These are phyloP conservation scores for Sebastes hubbsi DNA, from an alignment of 2,797 vertebrate species.

Conservation along the genomic window DNA sequence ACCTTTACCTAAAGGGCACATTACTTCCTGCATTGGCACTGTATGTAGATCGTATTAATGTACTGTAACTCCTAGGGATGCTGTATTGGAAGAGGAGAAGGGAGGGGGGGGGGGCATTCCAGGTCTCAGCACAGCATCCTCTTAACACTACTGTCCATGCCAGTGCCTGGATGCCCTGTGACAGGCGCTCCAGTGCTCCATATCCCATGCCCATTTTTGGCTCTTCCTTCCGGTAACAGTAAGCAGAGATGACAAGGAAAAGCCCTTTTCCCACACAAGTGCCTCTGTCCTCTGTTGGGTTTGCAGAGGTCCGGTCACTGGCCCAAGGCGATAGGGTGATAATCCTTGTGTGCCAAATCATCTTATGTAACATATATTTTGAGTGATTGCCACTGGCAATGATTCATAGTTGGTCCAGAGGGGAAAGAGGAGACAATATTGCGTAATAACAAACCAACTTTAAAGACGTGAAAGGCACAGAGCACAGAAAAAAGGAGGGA, in stretches of 20 bases:
- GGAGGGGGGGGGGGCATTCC: too few relatives aligned
- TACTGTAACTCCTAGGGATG: too few relatives aligned
- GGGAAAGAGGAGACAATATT: conserved; percentile 36
- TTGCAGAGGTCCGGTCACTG: conserved; percentile 48
- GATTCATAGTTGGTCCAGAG: conserved; percentile 42
- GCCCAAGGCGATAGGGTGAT: conserved; percentile 53
- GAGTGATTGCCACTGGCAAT: conserved; percentile 52
- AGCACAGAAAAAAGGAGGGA: background rate
- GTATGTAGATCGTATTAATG: too few relatives aligned
- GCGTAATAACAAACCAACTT: conserved; percentile 37
- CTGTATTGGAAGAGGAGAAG: too few relatives aligned
- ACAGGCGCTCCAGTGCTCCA: conserved; percentile 23
- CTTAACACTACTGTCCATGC: background rate
- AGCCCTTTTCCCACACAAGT: conserved; percentile 35
- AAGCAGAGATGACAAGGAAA: conserved; percentile 55
- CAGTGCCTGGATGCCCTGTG: conserved; percentile 15
- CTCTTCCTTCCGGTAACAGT: conserved; percentile 29
- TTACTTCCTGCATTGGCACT: too few relatives aligned
- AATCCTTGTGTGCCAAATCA: conserved; percentile 61
- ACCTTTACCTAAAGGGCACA: too few relatives aligned
- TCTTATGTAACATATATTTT: conserved; percentile 72
- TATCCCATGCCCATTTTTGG: conserved; percentile 30
- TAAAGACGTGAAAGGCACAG: conserved; percentile 15
- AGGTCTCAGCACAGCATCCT: background rate
- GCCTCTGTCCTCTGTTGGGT: conserved; percentile 30